Conservation (phyloP, 2,888 invertebrate genomes). For the Physocephala rufipes region DNA sequence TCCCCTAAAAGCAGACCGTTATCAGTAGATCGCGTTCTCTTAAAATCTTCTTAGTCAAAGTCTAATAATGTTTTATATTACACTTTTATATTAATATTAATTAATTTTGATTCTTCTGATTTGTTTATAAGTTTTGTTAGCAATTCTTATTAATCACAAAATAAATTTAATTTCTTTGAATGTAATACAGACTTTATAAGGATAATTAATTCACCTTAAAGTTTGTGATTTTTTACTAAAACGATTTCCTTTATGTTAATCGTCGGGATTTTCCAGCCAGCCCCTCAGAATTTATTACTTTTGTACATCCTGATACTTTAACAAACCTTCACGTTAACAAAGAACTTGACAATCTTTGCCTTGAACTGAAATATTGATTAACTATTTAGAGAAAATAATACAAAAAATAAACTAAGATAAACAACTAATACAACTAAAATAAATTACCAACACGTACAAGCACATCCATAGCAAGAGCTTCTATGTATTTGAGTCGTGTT, state of each 20-base stretch:
- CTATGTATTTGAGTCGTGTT: no score
- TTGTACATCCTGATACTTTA: constrained; percentile 29
- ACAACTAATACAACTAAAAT: neutral
- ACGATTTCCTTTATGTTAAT: neutral
- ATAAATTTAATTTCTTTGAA: no score
- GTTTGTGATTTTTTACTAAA: neutral
- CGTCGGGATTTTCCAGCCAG: constrained; percentile 10
- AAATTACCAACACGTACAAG: constrained; percentile 20
- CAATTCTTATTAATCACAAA: no score
- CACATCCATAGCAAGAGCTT: constrained; percentile 8
- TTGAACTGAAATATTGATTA: constrained; percentile 53
- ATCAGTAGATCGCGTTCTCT: no score
- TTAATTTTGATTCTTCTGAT: no score
- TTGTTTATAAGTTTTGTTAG: no score
- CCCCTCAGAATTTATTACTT: constrained; percentile 13
- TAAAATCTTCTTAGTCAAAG: no score
- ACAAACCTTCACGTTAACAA: constrained; percentile 25
- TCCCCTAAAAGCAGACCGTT: no score
- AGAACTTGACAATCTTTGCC: constrained; percentile 50
- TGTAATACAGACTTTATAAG: no score
- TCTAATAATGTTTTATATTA: no score
- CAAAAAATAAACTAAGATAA: neutral
- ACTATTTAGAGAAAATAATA: constrained; percentile 44
- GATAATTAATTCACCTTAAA: no score
- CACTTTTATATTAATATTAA: no score